Conservation (phyloP, 1,140 invertebrate genomes). For the Globodera ellingtonae region DNA sequence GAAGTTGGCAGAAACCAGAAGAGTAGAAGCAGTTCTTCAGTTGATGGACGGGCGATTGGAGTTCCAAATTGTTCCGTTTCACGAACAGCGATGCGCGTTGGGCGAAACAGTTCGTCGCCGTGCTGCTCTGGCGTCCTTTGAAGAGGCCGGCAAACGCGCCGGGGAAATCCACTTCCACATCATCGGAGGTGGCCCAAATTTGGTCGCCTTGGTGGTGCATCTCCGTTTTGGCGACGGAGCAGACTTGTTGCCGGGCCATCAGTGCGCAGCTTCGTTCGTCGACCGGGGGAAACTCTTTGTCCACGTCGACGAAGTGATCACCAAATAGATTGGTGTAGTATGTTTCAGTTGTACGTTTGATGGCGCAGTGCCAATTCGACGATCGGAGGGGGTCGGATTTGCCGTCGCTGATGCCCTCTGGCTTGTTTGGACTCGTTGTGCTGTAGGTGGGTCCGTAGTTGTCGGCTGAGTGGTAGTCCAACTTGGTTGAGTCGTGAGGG, state of each 20-base stretch:
- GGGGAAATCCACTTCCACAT: background rate
- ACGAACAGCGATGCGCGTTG: background rate
- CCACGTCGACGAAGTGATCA: background rate
- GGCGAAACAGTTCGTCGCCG: background rate
- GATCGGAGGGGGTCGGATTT: no score
- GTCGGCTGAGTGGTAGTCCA: no score
- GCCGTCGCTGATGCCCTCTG: no score
- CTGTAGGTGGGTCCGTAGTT: no score
- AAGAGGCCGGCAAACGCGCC: background rate
- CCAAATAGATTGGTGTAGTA: conserved; percentile 4
- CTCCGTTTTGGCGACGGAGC: background rate
- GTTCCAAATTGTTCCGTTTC: background rate
- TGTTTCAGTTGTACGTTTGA: background rate
- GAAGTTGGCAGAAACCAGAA: background rate
- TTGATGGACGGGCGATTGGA: background rate
- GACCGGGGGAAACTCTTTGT: background rate
- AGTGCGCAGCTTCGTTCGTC: background rate
- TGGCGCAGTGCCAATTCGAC: background rate
- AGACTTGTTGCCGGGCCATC: background rate
- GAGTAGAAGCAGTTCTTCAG: background rate
- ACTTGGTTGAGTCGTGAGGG: no score
- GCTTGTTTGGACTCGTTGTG: no score
- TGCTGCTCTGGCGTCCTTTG: background rate
- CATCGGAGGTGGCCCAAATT: background rate
- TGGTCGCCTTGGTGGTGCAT: background rate